phyloP scores from a whole-genome alignment of 1,140 invertebrate species.

The Euura lappo region DNA sequence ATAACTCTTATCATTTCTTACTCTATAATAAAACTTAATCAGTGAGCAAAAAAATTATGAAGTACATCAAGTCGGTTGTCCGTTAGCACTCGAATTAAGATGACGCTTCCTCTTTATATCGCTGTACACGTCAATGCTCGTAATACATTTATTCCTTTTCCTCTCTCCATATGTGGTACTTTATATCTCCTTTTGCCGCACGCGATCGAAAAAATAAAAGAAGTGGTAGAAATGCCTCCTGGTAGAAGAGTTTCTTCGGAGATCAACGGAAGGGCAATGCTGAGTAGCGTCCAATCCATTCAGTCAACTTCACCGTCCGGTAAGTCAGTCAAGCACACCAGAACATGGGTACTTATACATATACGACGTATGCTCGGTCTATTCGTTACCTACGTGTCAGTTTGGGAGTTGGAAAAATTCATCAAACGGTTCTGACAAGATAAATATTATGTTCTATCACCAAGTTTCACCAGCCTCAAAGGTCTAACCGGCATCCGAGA shows the following conservation, averaged over 20 bases:
- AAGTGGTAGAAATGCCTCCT: neutral
- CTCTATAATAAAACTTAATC: no score
- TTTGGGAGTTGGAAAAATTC: neutral
- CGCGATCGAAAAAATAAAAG: no score
- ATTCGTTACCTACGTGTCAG: neutral
- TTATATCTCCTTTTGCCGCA: no score
- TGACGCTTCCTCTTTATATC: no score
- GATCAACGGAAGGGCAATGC: neutral
- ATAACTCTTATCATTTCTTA: no score
- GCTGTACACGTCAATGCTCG: no score
- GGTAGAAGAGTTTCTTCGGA: neutral
- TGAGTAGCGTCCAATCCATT: neutral
- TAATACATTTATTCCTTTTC: no score
- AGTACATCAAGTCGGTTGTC: no score
- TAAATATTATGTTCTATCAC: neutral
- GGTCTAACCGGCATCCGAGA: neutral
- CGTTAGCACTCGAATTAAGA: no score
- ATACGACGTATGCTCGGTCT: neutral
- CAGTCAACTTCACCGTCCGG: neutral
- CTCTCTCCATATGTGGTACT: no score
- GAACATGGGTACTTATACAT: neutral
- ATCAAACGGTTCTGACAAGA: neutral
- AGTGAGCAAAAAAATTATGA: no score
- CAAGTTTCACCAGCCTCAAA: neutral
- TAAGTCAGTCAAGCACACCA: neutral